phyloP scores from a whole-genome alignment of 2,797 vertebrate species.

The Urocyon cinereoargenteus region DNA sequence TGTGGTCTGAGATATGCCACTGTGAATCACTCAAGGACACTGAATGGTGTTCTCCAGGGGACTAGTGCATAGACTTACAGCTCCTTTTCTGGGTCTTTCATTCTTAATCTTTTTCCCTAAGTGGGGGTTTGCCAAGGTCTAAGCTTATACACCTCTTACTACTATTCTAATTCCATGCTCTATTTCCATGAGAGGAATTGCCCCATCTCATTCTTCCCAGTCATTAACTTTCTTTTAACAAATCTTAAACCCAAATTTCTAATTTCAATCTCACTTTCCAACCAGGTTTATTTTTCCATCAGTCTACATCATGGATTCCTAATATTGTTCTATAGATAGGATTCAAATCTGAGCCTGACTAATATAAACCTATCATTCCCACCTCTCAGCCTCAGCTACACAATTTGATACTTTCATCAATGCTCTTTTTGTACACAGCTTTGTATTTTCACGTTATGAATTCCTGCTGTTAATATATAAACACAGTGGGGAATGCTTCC shows the following conservation, averaged over 20 bases:
- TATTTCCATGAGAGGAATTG: neutral
- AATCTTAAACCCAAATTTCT: neutral
- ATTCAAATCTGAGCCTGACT: neutral
- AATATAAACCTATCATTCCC: neutral
- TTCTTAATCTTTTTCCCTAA: neutral
- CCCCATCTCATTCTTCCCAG: neutral
- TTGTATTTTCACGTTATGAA: neutral
- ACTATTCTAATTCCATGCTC: neutral
- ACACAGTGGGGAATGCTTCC: neutral
- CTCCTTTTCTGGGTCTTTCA: neutral
- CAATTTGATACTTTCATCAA: neutral
- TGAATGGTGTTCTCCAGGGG: neutral
- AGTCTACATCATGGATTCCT: neutral
- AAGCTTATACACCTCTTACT: neutral
- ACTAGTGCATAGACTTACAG: neutral
- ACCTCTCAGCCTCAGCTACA: neutral
- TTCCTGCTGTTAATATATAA: neutral
- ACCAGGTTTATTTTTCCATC: neutral
- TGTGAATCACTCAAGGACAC: neutral
- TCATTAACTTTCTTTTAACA: neutral
- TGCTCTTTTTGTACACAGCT: neutral
- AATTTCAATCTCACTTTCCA: neutral
- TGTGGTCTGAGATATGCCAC: slow-evolving; percentile 55
- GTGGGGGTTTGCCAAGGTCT: neutral
- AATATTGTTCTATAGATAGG: neutral